phyloP scores from a whole-genome alignment of 2,113 vertebrate genomes.

The Oreochromis aureus region DNA sequence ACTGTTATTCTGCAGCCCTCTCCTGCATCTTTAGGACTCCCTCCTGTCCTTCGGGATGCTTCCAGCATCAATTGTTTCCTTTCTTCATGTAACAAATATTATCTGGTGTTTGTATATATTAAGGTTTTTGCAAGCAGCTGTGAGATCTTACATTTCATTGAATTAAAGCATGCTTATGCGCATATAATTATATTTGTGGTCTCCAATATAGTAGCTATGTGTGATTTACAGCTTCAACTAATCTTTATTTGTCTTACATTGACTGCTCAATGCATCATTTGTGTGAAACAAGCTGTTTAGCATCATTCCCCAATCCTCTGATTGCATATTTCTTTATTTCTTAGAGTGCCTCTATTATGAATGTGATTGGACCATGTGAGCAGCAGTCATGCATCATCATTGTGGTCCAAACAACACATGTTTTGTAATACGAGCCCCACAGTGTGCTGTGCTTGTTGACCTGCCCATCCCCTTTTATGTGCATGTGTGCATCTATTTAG shows the following conservation, averaged over 20 bases:
- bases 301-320: accelerated
- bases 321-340: background rate
- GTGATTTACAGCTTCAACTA: background rate
- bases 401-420: background rate
- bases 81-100: background rate
- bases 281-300: background rate
- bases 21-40: background rate
- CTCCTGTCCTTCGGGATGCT: background rate
- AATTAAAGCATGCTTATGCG: background rate
- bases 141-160: background rate
- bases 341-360: background rate
- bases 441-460: background rate
- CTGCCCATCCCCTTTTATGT: background rate
- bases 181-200: background rate
- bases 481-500: background rate
- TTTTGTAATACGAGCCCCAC: background rate
- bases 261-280: background rate
- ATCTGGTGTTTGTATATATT: background rate
- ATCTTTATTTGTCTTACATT: background rate
- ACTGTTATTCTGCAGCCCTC: background rate
- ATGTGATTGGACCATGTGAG: background rate
- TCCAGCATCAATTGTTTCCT: background rate
- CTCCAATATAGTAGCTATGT: background rate
- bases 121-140: background rate
- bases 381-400: background rate